phyloP scores from a whole-genome alignment of 2,888 invertebrate genomes.

The Creontiades dilutus region DNA sequence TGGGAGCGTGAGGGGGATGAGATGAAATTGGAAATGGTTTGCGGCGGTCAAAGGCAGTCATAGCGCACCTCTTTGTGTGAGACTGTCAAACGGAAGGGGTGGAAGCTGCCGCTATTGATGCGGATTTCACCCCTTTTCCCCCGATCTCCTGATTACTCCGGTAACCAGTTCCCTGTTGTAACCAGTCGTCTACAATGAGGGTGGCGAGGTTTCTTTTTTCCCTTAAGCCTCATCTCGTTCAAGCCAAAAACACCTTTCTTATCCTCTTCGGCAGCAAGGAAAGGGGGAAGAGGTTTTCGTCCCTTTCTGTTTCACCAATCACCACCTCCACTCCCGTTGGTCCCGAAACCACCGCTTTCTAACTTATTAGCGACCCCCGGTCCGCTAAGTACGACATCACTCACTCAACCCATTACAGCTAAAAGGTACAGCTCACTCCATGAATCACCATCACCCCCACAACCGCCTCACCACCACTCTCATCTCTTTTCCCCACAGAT shows the following conservation, averaged over 20 bases:
- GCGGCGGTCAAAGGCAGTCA: neutral
- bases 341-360: constrained; percentile 25
- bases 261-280: neutral
- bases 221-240: neutral
- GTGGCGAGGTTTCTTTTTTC: neutral
- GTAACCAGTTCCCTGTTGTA: neutral
- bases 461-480: no score
- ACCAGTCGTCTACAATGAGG: neutral
- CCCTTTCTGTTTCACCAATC: constrained; percentile 44
- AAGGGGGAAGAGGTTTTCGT: neutral
- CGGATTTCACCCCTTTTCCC: neutral
- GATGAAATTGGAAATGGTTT: neutral
- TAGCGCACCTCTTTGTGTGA: neutral
- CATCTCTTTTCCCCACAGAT: neutral
- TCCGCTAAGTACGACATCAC: constrained; percentile 44
- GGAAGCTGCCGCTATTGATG: constrained; percentile 26
- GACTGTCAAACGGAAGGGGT: neutral
- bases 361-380: constrained; percentile 47
- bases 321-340: constrained; percentile 9
- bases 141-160: neutral
- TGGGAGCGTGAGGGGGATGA: neutral
- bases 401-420: constrained; percentile 48
- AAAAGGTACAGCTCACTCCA: constrained; percentile 40
- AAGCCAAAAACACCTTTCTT: neutral
- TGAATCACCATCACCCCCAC: constrained; percentile 35